phyloP scores from a whole-genome alignment of 35 echinoderm and acorn worm species.

The Eucidaris tribuloides region DNA sequence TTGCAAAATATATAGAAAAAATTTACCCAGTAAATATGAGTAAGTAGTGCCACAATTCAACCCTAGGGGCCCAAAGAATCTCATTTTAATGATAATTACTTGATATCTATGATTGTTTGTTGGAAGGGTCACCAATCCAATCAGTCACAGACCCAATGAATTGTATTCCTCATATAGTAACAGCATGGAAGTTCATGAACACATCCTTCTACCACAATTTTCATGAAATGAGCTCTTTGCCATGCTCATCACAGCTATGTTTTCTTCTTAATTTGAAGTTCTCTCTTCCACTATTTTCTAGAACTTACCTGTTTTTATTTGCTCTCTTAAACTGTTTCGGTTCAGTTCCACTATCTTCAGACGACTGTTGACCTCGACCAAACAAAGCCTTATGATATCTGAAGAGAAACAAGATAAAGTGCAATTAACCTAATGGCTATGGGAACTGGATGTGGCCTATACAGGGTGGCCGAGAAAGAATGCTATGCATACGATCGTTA shows the following conservation, averaged over 20 bases:
- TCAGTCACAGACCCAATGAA: not conserved
- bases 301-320: slow-evolving; percentile 17
- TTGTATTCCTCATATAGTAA: not conserved
- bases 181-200: not conserved
- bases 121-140: not conserved
- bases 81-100: too few relatives aligned
- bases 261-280: not conserved
- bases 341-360: not conserved
- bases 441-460: not conserved
- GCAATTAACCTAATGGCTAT: not conserved
- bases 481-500: not conserved
- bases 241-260: not conserved
- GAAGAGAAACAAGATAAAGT: not conserved
- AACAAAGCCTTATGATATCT: slow-evolving; percentile 81
- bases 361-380: slow-evolving; percentile 16
- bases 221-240: not conserved
- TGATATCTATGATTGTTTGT: too few relatives aligned
- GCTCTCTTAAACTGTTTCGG: slow-evolving; percentile 35
- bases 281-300: not conserved
- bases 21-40: too few relatives aligned
- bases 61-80: too few relatives aligned
- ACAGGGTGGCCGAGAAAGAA: not conserved
- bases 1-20: too few relatives aligned
- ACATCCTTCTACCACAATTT: not conserved
- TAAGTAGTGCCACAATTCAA: too few relatives aligned